A percentile compares a stretch with the other conserved stretches of the same genome.
phyloP scores from a whole-genome alignment of 2,113 vertebrate genomes.

The Gasterosteus aculeatus region DNA sequence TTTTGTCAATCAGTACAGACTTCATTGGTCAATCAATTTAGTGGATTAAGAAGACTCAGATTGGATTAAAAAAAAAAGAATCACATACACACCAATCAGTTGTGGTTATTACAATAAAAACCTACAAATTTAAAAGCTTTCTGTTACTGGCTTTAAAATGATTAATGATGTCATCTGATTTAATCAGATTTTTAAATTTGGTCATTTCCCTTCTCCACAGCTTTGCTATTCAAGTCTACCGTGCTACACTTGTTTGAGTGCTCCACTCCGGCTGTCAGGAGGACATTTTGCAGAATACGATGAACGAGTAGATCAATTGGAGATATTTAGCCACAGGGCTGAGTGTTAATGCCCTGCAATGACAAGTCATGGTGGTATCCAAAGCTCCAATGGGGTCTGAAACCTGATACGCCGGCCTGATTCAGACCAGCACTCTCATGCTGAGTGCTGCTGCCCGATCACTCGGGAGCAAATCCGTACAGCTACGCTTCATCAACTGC shows the following conservation, averaged over 20 bases:
- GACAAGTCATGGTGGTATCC: conserved; percentile 25
- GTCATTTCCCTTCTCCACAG: conserved; percentile 33
- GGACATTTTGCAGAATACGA: background rate
- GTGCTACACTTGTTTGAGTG: background rate
- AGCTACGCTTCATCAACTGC: background rate
- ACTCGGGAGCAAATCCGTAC: background rate
- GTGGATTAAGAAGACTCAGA: conserved; percentile 72
- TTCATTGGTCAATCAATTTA: conserved; percentile 86
- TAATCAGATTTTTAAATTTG: background rate
- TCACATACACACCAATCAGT: conserved; percentile 60
- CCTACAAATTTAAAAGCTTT: conserved; percentile 2
- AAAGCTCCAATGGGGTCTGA: conserved; percentile 20
- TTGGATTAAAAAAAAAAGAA: conserved; percentile 36
- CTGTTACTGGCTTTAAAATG: conserved; percentile 34
- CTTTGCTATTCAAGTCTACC: conserved; percentile 15
- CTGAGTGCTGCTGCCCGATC: conserved; percentile 39
- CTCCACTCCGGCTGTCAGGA: background rate
- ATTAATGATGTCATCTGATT: conserved; percentile 29
- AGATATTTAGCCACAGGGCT: background rate
- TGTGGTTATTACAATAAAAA: conserved; percentile 29
- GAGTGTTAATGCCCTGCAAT: background rate
- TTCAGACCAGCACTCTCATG: conserved; percentile 24
- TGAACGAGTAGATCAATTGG: conserved; percentile 10
- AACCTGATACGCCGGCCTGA: conserved; percentile 35
- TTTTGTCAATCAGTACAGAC: conserved; percentile 63